Percentiles rank a stretch among this genome's conserved stretches.
Conservation (phyloP, 2,113 vertebrate species). For the Epinephelus fuscoguttatus region DNA sequence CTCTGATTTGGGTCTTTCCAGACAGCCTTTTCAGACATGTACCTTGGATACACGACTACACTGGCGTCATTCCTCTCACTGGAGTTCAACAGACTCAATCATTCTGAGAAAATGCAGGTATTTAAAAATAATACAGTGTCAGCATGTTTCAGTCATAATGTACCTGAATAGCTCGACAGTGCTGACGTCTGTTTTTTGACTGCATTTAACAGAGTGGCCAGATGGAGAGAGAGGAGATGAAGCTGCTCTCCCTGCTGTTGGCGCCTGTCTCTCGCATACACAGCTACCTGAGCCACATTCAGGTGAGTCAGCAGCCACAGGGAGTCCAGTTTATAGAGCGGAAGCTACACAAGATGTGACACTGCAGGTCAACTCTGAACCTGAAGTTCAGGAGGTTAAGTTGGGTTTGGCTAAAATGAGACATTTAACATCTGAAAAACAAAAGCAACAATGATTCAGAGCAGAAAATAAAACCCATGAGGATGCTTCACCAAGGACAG, state of each 20-base stretch:
- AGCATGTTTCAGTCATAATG: neutral
- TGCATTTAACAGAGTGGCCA: slow-evolving; percentile 58
- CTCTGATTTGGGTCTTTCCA: slow-evolving; percentile 51
- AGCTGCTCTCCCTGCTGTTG: slow-evolving; percentile 79
- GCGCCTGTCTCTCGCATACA: slow-evolving; percentile 81
- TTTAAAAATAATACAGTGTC: neutral
- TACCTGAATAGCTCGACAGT: neutral
- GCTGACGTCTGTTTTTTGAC: neutral
- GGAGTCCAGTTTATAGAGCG: neutral
- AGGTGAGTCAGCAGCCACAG: slow-evolving; percentile 71
- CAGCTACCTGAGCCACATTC: slow-evolving; percentile 83
- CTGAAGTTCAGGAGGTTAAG: no score
- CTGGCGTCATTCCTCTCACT: slow-evolving; percentile 78
- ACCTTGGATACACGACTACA: slow-evolving; percentile 77
- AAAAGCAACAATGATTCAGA: neutral
- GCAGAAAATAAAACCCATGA: neutral
- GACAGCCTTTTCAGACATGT: slow-evolving; percentile 80
- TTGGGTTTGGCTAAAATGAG: neutral
- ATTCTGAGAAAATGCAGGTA: slow-evolving; percentile 68
- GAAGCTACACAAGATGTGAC: neutral
- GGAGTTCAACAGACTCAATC: slow-evolving; percentile 68
- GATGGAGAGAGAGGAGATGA: slow-evolving; percentile 75
- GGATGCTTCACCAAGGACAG: neutral
- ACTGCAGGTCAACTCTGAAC: neutral
- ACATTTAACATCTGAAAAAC: neutral